Evolutionary conservation across 2,888 invertebrate genomes (phyloP), one percentile per base, ranked within the genome.

Genomic region (Operophtera brumata): DNA sequence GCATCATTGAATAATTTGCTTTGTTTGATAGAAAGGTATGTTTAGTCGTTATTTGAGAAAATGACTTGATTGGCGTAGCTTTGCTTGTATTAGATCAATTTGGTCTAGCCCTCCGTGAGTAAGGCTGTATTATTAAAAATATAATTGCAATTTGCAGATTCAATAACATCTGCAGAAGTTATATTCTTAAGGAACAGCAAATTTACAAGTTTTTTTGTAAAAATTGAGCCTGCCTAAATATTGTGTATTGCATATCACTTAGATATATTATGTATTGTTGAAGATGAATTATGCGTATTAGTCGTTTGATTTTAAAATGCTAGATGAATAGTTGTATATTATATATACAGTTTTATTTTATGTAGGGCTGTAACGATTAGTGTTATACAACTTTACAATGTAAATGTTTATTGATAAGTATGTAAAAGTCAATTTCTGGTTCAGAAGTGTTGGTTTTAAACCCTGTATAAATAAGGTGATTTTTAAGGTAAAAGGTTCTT

Each of bases 211-310:
- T 59, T 66, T 66, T 55, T 44, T 42, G 26, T 49, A 50, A 57
- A 59, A 56, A 77, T 48, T 71, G 73, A 82, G 86, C 86, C 85
- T 87, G 87, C 86, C 86, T 86, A 84, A 80, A 80, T n/a, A n/a
- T n/a, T n/a, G 73, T 84, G 78, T 86, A 87, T 86, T 87, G 88
- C 88, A 89, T 89, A 89, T 89, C 88, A 89, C 77, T 82, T 86
- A 85, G 82, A 75, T 66, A 68, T 70, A 72, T 78, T 77, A 75
- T 78, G 69, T 76, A 71, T 71, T 73, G 67, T 73, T 72, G 64
- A 73, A 59, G 51, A 61, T 63, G 59, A 58, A 71, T 69, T 71
- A 65, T 66, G 73, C 71, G 57, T 69, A 65, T 63, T 66, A 66
- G 66, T 72, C 73, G 62, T 70, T 56, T 71, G 70, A 55, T 67